Base-by-base conservation (phyloP, 2,888 invertebrate species). In the Teleiodes luculella region DNA sequence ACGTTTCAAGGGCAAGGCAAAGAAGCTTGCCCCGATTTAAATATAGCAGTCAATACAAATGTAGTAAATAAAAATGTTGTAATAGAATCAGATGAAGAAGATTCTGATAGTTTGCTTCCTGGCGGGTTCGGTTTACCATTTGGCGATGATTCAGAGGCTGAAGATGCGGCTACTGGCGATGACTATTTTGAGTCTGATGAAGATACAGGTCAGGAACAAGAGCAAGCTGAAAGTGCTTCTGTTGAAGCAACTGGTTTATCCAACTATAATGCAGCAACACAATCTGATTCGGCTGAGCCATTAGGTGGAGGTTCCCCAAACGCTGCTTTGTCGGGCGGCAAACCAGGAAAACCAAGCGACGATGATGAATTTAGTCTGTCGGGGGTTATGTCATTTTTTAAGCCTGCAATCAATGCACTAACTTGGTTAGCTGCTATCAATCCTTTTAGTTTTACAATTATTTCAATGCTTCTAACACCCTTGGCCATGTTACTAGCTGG, bases 11-110 rank as follows among this genome's bases (percentile, higher is more conserved):
- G 89, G 4, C 90, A 92, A 68, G 91, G 86, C 46, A 93, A 93
- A 72, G 91, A 92, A 64, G 93, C 91, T 3, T 94, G 94, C 64
- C 92, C 93, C 0, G 94, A 94, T 79, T 78, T 94, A 57, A 94
- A 93, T 68, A 92, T 94, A 54, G 92, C 93, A 13, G 92, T 94
- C 1, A 94, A 94, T 61, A 93, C 94, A 0, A 93, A 94, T 65
- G 89, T 93, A 1, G 83, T 93, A 37, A 93, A 92, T 62, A 91
- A 91, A 57, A 91, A 91, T 57, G 80, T 88, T 24, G 83, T 88
- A 8, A 71, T 85, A 28, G 91, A 90, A 62, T 78, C 88, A 0
- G 86, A 87, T 5, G 87, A 86, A 61, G 86, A 87, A 46, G 73
- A 73, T 3, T 54, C 68, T 5, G 79, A 81, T 4, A 70, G 65